These are phyloP conservation scores for Chelonia mydas DNA, from an alignment of 2,797 vertebrate genomes.

Conservation along the genomic window DNA sequence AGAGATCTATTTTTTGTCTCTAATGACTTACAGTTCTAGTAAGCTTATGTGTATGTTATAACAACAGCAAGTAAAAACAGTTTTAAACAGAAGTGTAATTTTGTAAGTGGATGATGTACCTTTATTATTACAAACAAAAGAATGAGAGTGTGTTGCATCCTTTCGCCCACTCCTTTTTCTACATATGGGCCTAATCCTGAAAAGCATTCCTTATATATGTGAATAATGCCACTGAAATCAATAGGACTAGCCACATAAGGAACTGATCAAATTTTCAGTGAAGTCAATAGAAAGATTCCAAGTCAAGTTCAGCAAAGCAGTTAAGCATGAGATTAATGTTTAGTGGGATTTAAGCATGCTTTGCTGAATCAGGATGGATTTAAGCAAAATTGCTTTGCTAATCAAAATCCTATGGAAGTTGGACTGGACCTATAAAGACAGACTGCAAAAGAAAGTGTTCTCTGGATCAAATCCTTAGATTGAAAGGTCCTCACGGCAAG, in stretches of 20 bases:
- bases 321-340: not conserved
- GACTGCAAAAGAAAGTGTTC: not conserved
- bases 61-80: not conserved
- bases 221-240: not conserved
- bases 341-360: not conserved
- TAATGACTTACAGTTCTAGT: not conserved
- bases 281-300: not conserved
- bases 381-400: not conserved
- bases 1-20: not conserved
- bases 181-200: not conserved
- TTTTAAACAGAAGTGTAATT: not conserved
- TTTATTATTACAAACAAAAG: not conserved
- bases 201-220: not conserved
- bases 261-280: not conserved
- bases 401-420: not conserved
- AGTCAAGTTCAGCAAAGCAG: not conserved
- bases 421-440: not conserved
- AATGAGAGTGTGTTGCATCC: not conserved
- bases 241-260: not conserved
- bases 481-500: not conserved
- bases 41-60: not conserved
- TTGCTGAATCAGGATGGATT: not conserved
- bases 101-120: not conserved
- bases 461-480: not conserved
- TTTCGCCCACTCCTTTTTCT: not conserved